Percentiles rank a stretch among this genome's conserved stretches.
Conservation (phyloP, 2,113 vertebrate species). For the Catagonus wagneri region DNA sequence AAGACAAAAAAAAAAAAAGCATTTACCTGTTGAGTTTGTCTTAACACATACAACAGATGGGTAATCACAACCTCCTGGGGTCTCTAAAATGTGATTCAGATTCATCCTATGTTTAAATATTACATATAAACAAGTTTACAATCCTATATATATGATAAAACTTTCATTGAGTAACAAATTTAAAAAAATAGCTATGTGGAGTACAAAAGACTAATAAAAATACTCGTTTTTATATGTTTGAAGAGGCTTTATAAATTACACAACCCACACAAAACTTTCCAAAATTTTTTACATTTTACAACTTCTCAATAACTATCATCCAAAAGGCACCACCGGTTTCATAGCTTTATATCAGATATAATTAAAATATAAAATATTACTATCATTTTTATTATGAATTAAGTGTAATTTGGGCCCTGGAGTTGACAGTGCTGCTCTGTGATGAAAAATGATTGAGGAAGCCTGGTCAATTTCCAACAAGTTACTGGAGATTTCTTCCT, state of each 20-base stretch:
- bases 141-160: not conserved
- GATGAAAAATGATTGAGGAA: not conserved
- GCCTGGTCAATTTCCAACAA: not conserved
- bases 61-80: not conserved
- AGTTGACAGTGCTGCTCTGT: not conserved
- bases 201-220: not conserved
- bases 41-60: not conserved
- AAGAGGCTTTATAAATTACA: not conserved
- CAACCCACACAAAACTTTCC: not conserved
- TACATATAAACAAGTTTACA: not conserved
- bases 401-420: not conserved
- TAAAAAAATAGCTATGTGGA: not conserved
- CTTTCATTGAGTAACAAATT: not conserved
- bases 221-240: not conserved
- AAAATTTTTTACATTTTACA: not conserved
- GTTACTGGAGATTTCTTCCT: not conserved
- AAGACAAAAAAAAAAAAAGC: not conserved
- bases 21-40: constrained; percentile 13
- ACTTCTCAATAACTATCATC: not conserved
- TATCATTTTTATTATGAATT: not conserved
- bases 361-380: not conserved
- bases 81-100: not conserved
- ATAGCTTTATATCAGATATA: not conserved
- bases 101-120: not conserved
- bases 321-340: not conserved